Evolutionary conservation across 1,140 invertebrate species (phyloP), one percentile per base, ranked within the genome.

Genomic region (Drosophila lini): DNA sequence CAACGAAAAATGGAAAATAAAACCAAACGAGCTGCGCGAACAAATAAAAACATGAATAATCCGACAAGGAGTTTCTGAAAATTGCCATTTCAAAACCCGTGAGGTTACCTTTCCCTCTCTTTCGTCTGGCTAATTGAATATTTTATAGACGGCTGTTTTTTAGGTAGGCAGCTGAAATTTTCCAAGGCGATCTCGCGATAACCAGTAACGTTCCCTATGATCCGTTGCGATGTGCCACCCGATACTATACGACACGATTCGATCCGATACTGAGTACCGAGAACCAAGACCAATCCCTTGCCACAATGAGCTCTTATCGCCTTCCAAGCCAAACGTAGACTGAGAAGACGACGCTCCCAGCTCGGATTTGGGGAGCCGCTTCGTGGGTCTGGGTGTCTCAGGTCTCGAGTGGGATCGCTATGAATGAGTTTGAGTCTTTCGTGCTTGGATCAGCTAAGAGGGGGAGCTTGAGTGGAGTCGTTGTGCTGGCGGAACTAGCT

Each of bases 271-370:
- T 19, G 8, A 55, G 5, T 10, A 22, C 32, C 13, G 52, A 53
- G 13, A 8, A 38, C 36, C 55, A 57, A 22, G 28, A 45, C 34
- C 69, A 56, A 79, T 55, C 58, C 56, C 74, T 41, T 42, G 15
- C 59, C 56, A 32, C 56, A 53, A 55, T 47, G 62, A 83, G 68
- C 78, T 89, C 84, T 88, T 88, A 88, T 88, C 84, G 84, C 53
- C 42, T 57, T 16, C 52, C 77, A 76, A 78, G 80, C 80, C 80
- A 80, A 84, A 69, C 55, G 78, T 52, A 63, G 77, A 88, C 84
- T 88, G 83, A 71, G 61, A 75, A 61, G 64, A 28, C 62, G 47
- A 56, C 53, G 56, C 65, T 69, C 65, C 65, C 65, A 67, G 65
- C 65, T 69, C 38, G 47, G 47, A 44, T 67, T 65, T 67, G 63